Percentiles rank a stretch among this genome's conserved stretches.
These are phyloP conservation scores for Lepidonotus clava DNA, from an alignment of 2,888 invertebrate species.

Conservation along the genomic window DNA sequence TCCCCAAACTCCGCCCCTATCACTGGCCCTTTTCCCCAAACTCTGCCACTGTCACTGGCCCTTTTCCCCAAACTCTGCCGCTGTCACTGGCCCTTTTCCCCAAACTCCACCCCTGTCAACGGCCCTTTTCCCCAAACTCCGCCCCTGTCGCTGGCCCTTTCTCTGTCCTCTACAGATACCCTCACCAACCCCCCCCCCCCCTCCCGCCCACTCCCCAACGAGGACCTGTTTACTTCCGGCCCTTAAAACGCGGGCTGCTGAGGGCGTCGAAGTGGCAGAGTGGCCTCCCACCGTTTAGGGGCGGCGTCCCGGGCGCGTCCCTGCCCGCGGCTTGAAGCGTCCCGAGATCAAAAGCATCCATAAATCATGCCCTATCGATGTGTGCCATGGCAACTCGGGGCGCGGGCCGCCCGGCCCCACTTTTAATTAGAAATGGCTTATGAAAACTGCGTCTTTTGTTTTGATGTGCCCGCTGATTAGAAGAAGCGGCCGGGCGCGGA, in stretches of 20 bases:
- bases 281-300: neutral
- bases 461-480: constrained; percentile 46
- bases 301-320: constrained; percentile 12
- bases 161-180: neutral
- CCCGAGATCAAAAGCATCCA: constrained; percentile 43
- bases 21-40: neutral
- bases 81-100: neutral
- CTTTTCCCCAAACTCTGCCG: neutral
- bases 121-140: neutral
- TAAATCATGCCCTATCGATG: constrained; percentile 47
- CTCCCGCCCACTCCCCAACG: neutral
- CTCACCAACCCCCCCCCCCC: neutral
- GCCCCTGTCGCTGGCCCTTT: neutral
- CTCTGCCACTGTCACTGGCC: neutral
- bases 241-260: neutral
- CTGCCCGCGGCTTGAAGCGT: constrained; percentile 5
- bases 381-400: constrained; percentile 37
- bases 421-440: constrained; percentile 48
- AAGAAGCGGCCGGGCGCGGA: neutral
- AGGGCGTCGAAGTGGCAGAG: too few species aligned
- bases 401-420: neutral
- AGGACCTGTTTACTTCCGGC: too few species aligned
- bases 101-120: neutral
- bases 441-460: constrained; percentile 44
- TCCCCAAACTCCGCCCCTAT: neutral